Evolutionary conservation across 2,113 vertebrate species (phyloP).

Genomic region (Natator depressus): DNA sequence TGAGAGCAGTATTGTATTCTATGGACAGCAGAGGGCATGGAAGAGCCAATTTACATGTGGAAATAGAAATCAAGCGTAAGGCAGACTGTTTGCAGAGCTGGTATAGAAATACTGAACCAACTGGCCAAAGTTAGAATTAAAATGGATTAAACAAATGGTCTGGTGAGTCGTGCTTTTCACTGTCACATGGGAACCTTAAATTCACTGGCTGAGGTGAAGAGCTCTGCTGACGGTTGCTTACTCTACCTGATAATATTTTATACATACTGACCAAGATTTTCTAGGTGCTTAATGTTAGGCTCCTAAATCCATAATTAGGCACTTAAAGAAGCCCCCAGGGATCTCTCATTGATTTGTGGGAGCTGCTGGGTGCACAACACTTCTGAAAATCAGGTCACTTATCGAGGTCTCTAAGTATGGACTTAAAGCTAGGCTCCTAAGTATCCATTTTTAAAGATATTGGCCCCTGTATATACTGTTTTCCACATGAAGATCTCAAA

Average conservation of each 20-base stretch:
- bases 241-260: neutral
- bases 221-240: neutral
- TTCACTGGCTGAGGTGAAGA: neutral
- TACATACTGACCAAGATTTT: neutral
- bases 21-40: conserved; percentile 57
- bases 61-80: neutral
- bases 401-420: neutral
- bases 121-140: neutral
- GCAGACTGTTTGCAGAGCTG: neutral
- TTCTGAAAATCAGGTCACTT: neutral
- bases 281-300: neutral
- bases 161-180: neutral
- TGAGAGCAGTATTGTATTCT: neutral
- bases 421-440: neutral
- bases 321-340: neutral
- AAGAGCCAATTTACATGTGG: conserved; percentile 38
- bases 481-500: neutral
- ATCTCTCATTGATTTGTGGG: neutral
- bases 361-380: neutral
- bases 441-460: neutral
- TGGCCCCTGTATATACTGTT: neutral
- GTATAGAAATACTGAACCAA: neutral
- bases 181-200: neutral
- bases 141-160: neutral
- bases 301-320: neutral